Evolutionary conservation across 1,140 invertebrate genomes (phyloP), one percentile per base, ranked within the genome.

Genomic region (Drosophila azteca): DNA sequence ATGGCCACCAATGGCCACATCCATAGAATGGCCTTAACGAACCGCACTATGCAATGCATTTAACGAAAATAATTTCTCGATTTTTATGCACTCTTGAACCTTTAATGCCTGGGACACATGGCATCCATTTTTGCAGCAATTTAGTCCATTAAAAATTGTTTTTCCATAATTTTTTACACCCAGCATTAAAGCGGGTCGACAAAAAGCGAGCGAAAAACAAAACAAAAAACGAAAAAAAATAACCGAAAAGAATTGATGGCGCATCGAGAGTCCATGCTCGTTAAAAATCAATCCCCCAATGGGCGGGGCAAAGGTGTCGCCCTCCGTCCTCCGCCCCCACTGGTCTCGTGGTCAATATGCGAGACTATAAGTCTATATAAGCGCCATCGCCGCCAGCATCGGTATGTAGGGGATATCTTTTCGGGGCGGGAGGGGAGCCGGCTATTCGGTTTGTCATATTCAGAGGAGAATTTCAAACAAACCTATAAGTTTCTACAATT

Each of bases 211-310:
- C 1, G 29, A 9, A 53, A 54, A 53, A 61, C n/a, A 62, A 62
- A 17, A 48, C 7, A 52, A 45, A 57, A 62, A 62, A 17, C 41
- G 3, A 52, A 45, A 57, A 24, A 54, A 54, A 53, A 62, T 55
- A 63, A 20, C 31, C 68, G 68, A 61, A 60, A 39, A 39, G 35
- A 13, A 71, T 49, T 62, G 68, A 55, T 60, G 75, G 70, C 70
- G 66, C 50, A 60, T 59, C 11, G 43, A 48, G 62, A 51, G 63
- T 70, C 63, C 57, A 71, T 70, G 84, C 84, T 88, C 83, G 83
- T 88, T 88, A 88, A 88, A 88, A 88, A 88, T 88, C 83, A 88
- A 88, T 88, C 83, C 84, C 81, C 83, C 62, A 73, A 65, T 63
- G 76, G 66, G 68, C 65, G 57, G 77, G 55, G 52, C 72, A 55